Base-by-base conservation (phyloP, 2,888 invertebrate species). In the Meteorus colon region DNA sequence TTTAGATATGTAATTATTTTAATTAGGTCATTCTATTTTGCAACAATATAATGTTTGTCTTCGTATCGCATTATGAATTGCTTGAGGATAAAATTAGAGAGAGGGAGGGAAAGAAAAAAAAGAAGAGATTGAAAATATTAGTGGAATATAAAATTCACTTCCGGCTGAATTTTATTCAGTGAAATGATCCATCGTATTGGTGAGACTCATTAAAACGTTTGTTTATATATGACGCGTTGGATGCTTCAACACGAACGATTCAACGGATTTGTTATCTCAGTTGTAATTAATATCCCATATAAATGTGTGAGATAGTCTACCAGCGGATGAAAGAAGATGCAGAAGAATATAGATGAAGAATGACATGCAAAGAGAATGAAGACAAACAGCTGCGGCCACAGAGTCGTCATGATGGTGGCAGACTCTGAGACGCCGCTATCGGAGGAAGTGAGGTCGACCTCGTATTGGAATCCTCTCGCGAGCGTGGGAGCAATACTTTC, bases 361-460 rank as follows among this genome's bases (percentile, higher is more conserved):
- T 29, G 59, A 24, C 66, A 71, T 65, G 74, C 73, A 71, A 41
- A 72, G 62, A 77, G 69, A 77, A 75, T 62, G 67, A n/a, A n/a
- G 31, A 69, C 34, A 59, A n/a, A 59, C 27, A 66, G 73, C 72
- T 24, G 55, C 5, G 45, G 55, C 19, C 55, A n/a, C 10, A 48
- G 55, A 67, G 60, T 80, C 81, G 79, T 77, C 51, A 24, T 45
- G 74, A 81, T 81, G 81, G 82, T 82, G 82, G 82, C 82, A 86
- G 87, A 86, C 85, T 83, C 82, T 79, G 81, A 85, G 86, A 86
- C 84, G 84, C 85, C 86, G 85, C 88, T 89, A 89, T 89, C 89
- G 84, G 83, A 88, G 89, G 89, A 89, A 89, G 89, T 87, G 88
- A 86, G 89, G 89, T 89, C 89, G 86, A 89, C 85, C 87, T 86